Base-by-base conservation (phyloP, 2,797 vertebrate genomes). In the Centropyge bicolor region DNA sequence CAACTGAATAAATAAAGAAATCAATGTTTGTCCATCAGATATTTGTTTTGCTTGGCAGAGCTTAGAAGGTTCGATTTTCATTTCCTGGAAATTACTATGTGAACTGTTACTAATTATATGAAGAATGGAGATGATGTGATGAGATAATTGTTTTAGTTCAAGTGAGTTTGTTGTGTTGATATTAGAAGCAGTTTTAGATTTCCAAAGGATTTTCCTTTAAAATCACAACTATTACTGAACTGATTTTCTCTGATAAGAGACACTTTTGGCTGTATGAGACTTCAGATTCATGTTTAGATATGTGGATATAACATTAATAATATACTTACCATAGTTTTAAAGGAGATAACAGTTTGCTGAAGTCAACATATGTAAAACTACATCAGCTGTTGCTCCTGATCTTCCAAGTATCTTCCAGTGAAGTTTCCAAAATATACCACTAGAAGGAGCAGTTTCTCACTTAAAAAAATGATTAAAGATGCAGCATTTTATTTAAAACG, bases 361-460 rank as follows among this genome's bases (percentile, higher is more conserved):
- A 51, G 6, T 52, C 6, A n/a, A n/a, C n/a, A n/a, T n/a, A n/a
- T 27, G 13, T 36, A 51, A 43, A 45, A 22, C 8, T 68, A 14
- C 17, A 22, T 56, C 17, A 35, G 20, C n/a, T 63, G 24, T 4
- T 19, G 31, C 3, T 78, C 9, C 19, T 46, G 6, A 14, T 17
- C 12, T 40, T 7, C 9, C 38, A 40, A 40, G 38, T 8, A 8
- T 46, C 27, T 27, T 35, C 16, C 2, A n/a, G 13, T 80, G 73
- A 41, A 61, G 8, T 78, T 76, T 7, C 36, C 9, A 2, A 24
- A 35, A 6, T 14, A 0, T 0, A 65, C 80, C 91, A 85, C 84
- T 22, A 9, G 90, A 86, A 67, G 78, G 74, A 35, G 77, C 69
- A 11, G 40, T 73, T 84, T 35, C 3, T 0, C 36, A 1, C 1